Percentiles rank a stretch among this genome's conserved stretches.
Evolutionary conservation across 2,888 invertebrate genomes (phyloP).

Genomic region (Actias luna): DNA sequence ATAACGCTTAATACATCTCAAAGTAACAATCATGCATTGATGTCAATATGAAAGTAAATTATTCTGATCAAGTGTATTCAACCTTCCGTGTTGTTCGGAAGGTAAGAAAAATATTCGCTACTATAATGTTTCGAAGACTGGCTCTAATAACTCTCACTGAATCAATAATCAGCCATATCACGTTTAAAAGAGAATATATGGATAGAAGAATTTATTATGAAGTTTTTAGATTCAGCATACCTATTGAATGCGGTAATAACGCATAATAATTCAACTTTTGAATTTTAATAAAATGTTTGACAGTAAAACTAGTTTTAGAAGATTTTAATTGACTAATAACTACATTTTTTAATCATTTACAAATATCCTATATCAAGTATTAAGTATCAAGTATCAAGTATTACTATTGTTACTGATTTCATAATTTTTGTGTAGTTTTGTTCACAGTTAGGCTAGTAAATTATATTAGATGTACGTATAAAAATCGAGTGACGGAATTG

Average conservation of each 20-base stretch:
- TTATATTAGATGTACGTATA: too few relatives aligned
- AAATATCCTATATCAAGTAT: too few relatives aligned
- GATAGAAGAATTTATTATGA: background rate
- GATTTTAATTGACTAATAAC: too few relatives aligned
- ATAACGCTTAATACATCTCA: background rate
- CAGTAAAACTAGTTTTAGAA: too few relatives aligned
- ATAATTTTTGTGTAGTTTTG: too few relatives aligned
- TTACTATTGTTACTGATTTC: too few relatives aligned
- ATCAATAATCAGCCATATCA: background rate
- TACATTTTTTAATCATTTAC: too few relatives aligned
- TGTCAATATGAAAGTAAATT: background rate
- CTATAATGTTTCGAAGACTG: background rate
- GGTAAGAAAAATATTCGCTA: background rate
- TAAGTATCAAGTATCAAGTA: too few relatives aligned
- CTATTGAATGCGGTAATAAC: background rate
- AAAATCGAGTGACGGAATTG: too few relatives aligned
- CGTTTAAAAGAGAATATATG: background rate
- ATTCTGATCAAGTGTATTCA: background rate
- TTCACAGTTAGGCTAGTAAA: too few relatives aligned
- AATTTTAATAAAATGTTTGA: too few relatives aligned
- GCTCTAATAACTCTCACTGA: background rate
- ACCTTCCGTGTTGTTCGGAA: background rate
- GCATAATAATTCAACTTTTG: background rate
- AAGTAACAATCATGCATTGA: background rate
- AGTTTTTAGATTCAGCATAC: background rate